phyloP scores from a whole-genome alignment of 2,113 vertebrate species.

The Hirundichthys speculiger region DNA sequence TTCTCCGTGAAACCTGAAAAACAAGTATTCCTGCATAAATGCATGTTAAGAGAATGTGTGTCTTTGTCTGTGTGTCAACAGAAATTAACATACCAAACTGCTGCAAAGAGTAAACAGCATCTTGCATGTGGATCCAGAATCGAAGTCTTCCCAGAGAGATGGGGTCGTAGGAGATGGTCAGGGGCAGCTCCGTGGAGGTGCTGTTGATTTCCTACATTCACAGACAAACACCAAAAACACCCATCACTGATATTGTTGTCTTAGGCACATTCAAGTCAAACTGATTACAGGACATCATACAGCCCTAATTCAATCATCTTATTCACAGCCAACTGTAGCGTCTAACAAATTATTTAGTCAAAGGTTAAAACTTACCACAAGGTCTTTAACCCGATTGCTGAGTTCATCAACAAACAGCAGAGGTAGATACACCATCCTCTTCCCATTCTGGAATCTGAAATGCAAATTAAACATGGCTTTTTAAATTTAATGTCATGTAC shows the following conservation, averaged over 20 bases:
- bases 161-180: conserved; percentile 92
- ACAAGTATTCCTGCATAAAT: neutral
- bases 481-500: neutral
- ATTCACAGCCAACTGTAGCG: neutral
- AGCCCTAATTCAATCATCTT: too few species aligned
- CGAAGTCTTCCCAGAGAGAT: conserved; percentile 94
- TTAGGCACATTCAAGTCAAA: neutral
- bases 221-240: conserved; percentile 1
- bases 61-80: neutral
- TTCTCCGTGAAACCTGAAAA: conserved; percentile 95
- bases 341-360: conserved; percentile 12
- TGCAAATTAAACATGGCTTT: neutral
- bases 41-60: neutral
- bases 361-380: conserved; percentile 84
- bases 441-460: conserved; percentile 89
- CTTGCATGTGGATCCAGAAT: conserved; percentile 99
- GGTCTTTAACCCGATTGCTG: conserved; percentile 96
- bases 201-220: conserved; percentile 91
- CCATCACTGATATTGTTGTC: neutral
- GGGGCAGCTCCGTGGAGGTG: conserved; percentile 88
- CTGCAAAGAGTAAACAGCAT: conserved; percentile 93
- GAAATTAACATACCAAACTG: conserved; percentile 87
- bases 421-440: conserved; percentile 95
- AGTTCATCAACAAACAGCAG: conserved; percentile 98
- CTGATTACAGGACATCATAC: neutral